Percentiles rank a stretch among this genome's conserved stretches.
These are phyloP conservation scores for Apodemia mormo DNA, from an alignment of 2,888 invertebrate genomes.

Conservation along the genomic window DNA sequence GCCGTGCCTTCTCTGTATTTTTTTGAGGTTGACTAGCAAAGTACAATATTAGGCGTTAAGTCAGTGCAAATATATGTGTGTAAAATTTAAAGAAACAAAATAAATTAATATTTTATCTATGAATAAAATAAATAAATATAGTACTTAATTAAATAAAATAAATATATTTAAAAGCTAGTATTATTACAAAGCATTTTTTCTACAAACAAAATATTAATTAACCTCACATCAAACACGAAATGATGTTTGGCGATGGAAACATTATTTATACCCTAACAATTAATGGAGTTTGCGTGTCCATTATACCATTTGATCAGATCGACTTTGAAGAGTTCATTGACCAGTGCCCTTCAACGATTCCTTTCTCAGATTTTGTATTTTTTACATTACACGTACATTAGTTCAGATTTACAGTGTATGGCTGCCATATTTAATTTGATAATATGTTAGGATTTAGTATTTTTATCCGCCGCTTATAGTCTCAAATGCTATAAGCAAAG, in stretches of 20 bases:
- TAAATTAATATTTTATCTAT: too few relatives aligned
- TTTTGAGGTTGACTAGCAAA: too few relatives aligned
- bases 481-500: background rate
- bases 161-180: background rate
- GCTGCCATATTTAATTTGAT: background rate
- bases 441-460: background rate
- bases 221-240: slow-evolving; percentile 8
- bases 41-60: too few relatives aligned
- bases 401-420: background rate
- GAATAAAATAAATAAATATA: too few relatives aligned
- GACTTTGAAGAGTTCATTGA: slow-evolving; percentile 23
- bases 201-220: slow-evolving; percentile 4
- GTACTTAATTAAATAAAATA: too few relatives aligned
- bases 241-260: background rate
- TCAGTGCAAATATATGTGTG: too few relatives aligned
- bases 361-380: slow-evolving; percentile 9
- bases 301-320: slow-evolving; percentile 19
- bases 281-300: slow-evolving; percentile 17
- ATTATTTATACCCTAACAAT: slow-evolving; percentile 17
- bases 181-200: background rate
- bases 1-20: too few relatives aligned
- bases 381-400: background rate
- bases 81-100: too few relatives aligned
- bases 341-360: slow-evolving; percentile 14
- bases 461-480: background rate